Percentiles rank a stretch among this genome's conserved stretches.
These are phyloP conservation scores for Thelaira solivaga DNA, from an alignment of 2,888 invertebrate species.

Conservation along the genomic window DNA sequence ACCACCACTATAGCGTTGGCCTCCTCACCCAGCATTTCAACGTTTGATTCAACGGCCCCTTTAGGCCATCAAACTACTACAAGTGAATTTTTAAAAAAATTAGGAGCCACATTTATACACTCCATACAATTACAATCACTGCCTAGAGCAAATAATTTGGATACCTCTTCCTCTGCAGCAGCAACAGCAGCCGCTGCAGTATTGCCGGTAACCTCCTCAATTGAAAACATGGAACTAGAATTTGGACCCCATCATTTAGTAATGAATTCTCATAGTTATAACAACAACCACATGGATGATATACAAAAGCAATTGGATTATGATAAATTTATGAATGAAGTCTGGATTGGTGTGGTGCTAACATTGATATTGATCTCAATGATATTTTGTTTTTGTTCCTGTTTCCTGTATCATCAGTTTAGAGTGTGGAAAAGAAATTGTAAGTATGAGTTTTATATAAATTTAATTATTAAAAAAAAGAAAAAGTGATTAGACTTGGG, in stretches of 20 bases:
- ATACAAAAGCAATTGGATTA: slow-evolving; percentile 77
- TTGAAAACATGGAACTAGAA: slow-evolving; percentile 67
- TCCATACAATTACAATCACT: slow-evolving; percentile 69
- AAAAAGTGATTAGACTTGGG: no score
- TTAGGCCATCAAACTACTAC: slow-evolving; percentile 30
- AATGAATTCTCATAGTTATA: slow-evolving; percentile 70
- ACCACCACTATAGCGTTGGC: slow-evolving; percentile 59
- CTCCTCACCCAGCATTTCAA: slow-evolving; percentile 71
- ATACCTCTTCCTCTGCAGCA: not conserved
- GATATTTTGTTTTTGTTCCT: slow-evolving; percentile 82
- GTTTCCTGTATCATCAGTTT: slow-evolving; percentile 82
- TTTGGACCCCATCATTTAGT: slow-evolving; percentile 70
- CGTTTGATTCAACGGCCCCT: slow-evolving; percentile 59
- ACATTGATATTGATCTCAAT: slow-evolving; percentile 81
- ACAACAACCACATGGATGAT: slow-evolving; percentile 68
- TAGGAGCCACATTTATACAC: slow-evolving; percentile 73
- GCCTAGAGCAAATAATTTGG: slow-evolving; percentile 13
- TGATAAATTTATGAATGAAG: slow-evolving; percentile 81
- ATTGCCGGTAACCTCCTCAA: not conserved
- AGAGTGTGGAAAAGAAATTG: slow-evolving; percentile 82
- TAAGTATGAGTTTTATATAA: slow-evolving; percentile 75
- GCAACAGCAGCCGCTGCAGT: not conserved
- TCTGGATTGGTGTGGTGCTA: slow-evolving; percentile 82
- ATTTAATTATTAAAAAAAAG: no score
- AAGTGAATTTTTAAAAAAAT: slow-evolving; percentile 72